Conservation (phyloP, 2,797 vertebrate genomes). For the Semotilus atromaculatus region DNA sequence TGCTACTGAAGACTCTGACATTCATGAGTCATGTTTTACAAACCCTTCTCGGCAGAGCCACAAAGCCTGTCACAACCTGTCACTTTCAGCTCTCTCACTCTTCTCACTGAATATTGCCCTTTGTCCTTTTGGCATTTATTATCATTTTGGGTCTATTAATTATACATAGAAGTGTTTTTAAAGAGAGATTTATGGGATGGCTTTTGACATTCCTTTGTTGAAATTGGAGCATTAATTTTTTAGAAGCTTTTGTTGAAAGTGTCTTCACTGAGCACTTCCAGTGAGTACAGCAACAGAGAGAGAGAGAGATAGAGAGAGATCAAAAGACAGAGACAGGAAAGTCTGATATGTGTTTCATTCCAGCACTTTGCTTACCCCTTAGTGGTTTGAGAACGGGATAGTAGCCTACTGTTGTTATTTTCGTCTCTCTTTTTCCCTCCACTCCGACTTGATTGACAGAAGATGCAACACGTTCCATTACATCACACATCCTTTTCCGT, state of each 20-base stretch:
- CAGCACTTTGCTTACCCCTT: constrained; percentile 50
- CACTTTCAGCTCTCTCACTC: constrained; percentile 37
- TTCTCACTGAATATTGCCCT: constrained; percentile 39
- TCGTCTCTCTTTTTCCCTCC: constrained; percentile 11
- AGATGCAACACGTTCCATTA: constrained; percentile 49
- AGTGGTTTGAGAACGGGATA: constrained; percentile 39
- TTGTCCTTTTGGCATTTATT: constrained; percentile 67
- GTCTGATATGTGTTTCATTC: constrained; percentile 47
- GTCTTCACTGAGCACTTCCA: constrained; percentile 48
- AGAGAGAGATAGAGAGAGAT: constrained; percentile 26
- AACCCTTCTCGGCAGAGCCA: constrained; percentile 41
- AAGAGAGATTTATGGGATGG: constrained; percentile 55
- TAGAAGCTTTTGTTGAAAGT: constrained; percentile 70
- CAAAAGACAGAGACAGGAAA: constrained; percentile 41
- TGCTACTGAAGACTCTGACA: constrained; percentile 15
- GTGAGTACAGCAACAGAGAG: constrained; percentile 21
- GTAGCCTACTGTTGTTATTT: constrained; percentile 43
- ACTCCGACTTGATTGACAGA: constrained; percentile 45
- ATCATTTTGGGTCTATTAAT: constrained; percentile 75
- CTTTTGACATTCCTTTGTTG: constrained; percentile 75
- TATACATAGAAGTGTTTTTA: constrained; percentile 72
- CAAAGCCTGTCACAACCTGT: constrained; percentile 48
- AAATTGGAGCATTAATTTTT: constrained; percentile 79
- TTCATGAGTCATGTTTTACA: constrained; percentile 45
- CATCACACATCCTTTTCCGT: constrained; percentile 44